Conservation (phyloP, 2,888 invertebrate species). For the Sturmia bella region DNA sequence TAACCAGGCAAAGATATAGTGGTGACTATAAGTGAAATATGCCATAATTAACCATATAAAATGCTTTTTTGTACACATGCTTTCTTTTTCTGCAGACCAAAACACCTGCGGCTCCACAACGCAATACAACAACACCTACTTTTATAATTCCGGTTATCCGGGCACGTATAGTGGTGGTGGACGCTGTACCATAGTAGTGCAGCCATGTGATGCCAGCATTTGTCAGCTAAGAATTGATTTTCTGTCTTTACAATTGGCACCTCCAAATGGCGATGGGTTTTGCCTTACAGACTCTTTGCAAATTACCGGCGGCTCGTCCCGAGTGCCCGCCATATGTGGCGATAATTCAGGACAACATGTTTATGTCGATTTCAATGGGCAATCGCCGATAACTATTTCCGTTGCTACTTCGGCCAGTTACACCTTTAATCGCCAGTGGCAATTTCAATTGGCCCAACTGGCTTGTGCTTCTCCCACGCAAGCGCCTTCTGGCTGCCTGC, state of each 20-base stretch:
- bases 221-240: constrained; percentile 90
- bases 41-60: neutral
- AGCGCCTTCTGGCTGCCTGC: constrained; percentile 91
- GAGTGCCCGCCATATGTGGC: constrained; percentile 89
- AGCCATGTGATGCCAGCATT: constrained; percentile 84
- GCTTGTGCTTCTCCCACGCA: constrained; percentile 87
- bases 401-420: constrained; percentile 85
- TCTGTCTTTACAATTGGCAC: constrained; percentile 87
- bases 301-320: constrained; percentile 87
- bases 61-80: neutral
- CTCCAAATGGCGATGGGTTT: constrained; percentile 87
- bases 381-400: constrained; percentile 86
- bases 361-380: constrained; percentile 88
- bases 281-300: constrained; percentile 88
- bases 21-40: neutral
- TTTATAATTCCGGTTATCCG: constrained; percentile 90
- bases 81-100: constrained; percentile 83
- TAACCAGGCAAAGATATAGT: no score
- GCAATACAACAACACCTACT: constrained; percentile 91
- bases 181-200: constrained; percentile 87
- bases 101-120: constrained; percentile 88
- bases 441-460: constrained; percentile 88
- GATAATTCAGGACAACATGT: constrained; percentile 91
- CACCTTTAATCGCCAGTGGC: constrained; percentile 87
- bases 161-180: constrained; percentile 86